Evolutionary conservation across 2,113 vertebrate genomes (phyloP).

Genomic region (Corythornis cristatus): DNA sequence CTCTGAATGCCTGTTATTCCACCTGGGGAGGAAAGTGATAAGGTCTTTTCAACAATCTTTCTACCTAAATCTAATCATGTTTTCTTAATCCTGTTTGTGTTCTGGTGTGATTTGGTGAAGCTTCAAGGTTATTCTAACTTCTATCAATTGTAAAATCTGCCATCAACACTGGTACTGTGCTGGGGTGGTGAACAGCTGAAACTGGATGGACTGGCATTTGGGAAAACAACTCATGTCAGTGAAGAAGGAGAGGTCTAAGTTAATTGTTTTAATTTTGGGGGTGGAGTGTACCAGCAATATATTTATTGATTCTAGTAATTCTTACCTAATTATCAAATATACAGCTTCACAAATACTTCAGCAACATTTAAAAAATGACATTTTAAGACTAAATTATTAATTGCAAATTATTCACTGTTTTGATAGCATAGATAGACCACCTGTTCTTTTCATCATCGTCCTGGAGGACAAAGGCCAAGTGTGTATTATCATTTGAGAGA

Average conservation of each 20-base stretch:
- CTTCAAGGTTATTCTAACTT: neutral
- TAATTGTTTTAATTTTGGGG: neutral
- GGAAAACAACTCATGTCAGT: neutral
- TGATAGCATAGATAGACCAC: neutral
- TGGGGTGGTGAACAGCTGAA: neutral
- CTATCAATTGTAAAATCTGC: neutral
- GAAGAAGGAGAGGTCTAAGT: neutral
- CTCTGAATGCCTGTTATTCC: neutral
- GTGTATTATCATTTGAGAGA: neutral
- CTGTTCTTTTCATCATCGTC: neutral
- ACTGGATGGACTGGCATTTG: neutral
- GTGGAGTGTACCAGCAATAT: neutral
- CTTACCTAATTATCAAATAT: neutral
- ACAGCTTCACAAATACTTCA: neutral
- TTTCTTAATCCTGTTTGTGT: neutral
- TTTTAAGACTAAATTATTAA: neutral
- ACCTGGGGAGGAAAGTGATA: neutral
- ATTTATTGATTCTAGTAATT: neutral
- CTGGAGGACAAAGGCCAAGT: neutral
- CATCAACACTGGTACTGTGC: neutral
- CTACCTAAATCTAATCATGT: neutral
- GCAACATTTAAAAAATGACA: neutral
- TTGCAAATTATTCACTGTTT: neutral
- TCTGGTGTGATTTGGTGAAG: neutral
- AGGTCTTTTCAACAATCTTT: constrained; percentile 1